Evolutionary conservation across 2,888 invertebrate species (phyloP).

Genomic region (Zeuzera pyrina): DNA sequence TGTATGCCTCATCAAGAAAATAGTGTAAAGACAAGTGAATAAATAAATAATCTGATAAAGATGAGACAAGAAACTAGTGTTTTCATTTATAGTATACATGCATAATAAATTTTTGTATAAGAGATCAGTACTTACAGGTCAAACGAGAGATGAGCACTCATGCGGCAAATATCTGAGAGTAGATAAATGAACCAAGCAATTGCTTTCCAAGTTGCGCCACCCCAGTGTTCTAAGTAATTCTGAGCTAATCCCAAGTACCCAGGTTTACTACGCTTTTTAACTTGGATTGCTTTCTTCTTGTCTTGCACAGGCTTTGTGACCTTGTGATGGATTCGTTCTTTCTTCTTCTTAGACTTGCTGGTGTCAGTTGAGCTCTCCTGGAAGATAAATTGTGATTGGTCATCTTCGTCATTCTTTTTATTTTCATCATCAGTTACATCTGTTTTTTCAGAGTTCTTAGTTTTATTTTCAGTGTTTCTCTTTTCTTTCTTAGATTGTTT

Average conservation of each 20-base stretch:
- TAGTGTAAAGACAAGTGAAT: background rate
- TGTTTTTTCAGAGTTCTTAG: constrained; percentile 36
- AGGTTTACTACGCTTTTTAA: constrained; percentile 53
- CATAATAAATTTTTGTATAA: constrained; percentile 1
- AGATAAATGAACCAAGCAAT: constrained; percentile 85
- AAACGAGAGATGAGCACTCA: constrained; percentile 81
- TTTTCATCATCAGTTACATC: constrained; percentile 36
- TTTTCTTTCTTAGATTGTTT: constrained; percentile 55
- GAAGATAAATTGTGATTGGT: constrained; percentile 41
- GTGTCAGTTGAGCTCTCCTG: constrained; percentile 48
- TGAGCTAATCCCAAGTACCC: constrained; percentile 58
- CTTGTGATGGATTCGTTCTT: constrained; percentile 52
- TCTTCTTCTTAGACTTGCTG: constrained; percentile 62
- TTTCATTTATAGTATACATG: constrained; percentile 4
- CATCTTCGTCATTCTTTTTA: constrained; percentile 45
- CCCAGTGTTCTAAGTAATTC: constrained; percentile 68
- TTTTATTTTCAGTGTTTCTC: constrained; percentile 34
- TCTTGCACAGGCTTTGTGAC: constrained; percentile 44
- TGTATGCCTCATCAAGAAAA: background rate
- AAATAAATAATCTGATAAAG: too few relatives aligned
- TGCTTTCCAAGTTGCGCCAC: constrained; percentile 73
- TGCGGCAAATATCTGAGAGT: constrained; percentile 84
- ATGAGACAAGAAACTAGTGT: too few relatives aligned
- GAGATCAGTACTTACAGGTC: constrained; percentile 76
- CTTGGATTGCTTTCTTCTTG: constrained; percentile 60